These are phyloP conservation scores for Tangara arthus DNA, from an alignment of 2,797 vertebrate species.

Conservation along the genomic window DNA sequence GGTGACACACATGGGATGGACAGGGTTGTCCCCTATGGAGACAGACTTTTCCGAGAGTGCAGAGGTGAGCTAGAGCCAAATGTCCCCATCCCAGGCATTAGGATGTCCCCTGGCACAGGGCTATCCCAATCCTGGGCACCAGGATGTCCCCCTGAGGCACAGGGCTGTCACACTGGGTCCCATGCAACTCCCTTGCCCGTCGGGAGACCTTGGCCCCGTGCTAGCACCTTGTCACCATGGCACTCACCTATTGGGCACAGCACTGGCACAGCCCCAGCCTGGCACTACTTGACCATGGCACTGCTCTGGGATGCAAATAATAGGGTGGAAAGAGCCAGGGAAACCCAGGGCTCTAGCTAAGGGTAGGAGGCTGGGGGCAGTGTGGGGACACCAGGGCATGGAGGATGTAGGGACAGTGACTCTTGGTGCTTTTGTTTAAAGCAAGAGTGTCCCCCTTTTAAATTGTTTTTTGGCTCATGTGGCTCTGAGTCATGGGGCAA, in stretches of 20 bases:
- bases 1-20: neutral
- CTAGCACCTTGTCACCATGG: neutral
- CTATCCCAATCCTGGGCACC: neutral
- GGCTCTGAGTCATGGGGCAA: neutral
- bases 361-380: neutral
- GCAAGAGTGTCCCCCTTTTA: neutral
- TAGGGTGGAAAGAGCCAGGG: neutral
- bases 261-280: neutral
- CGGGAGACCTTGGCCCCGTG: accelerated
- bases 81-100: neutral
- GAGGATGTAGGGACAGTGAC: too few relatives aligned
- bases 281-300: accelerated
- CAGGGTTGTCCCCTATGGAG: neutral
- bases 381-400: neutral
- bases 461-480: neutral
- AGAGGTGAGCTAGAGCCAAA: neutral
- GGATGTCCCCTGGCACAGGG: neutral
- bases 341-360: neutral
- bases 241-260: accelerated
- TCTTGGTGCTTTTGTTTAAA: neutral
- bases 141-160: neutral
- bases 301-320: neutral
- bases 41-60: neutral
- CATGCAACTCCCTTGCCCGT: neutral
- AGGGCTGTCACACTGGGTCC: neutral